phyloP scores from a whole-genome alignment of 1,140 invertebrate genomes.

The Glossosoma conforme region DNA sequence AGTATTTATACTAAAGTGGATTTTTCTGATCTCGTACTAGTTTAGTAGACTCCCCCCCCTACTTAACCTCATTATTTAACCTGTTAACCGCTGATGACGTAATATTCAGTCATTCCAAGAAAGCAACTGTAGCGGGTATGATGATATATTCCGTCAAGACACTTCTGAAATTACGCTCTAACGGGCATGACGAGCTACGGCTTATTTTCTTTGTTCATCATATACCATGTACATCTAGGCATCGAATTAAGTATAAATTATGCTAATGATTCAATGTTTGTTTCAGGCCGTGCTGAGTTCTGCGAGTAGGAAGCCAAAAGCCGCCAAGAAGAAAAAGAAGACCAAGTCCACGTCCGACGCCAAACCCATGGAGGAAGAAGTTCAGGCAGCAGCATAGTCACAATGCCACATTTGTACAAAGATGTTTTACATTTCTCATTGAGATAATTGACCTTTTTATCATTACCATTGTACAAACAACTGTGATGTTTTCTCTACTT shows the following conservation, averaged over 20 bases:
- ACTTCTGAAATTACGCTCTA: no score
- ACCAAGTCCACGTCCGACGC: conserved; percentile 31
- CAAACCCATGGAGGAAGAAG: conserved; percentile 10
- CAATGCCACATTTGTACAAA: neutral
- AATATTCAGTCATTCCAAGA: neutral
- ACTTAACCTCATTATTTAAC: no score
- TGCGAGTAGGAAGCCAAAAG: conserved; percentile 72
- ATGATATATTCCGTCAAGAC: no score
- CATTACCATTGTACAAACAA: neutral
- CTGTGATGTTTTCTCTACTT: neutral
- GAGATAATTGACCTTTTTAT: no score
- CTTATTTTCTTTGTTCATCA: no score
- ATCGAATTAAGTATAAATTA: neutral
- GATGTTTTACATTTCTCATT: neutral
- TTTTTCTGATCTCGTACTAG: no score
- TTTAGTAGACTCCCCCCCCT: no score
- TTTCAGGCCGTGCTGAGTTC: conserved; percentile 68
- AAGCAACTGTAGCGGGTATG: neutral
- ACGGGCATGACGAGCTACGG: no score
- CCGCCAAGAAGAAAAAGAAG: conserved; percentile 87
- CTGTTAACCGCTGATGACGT: conserved; percentile 11
- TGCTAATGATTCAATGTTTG: conserved; percentile 24
- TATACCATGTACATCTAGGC: neutral
- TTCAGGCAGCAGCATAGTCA: conserved; percentile 8
- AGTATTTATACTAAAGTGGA: no score